These are phyloP conservation scores for Mya arenaria DNA, from an alignment of 1,140 invertebrate species.

Conservation along the genomic window DNA sequence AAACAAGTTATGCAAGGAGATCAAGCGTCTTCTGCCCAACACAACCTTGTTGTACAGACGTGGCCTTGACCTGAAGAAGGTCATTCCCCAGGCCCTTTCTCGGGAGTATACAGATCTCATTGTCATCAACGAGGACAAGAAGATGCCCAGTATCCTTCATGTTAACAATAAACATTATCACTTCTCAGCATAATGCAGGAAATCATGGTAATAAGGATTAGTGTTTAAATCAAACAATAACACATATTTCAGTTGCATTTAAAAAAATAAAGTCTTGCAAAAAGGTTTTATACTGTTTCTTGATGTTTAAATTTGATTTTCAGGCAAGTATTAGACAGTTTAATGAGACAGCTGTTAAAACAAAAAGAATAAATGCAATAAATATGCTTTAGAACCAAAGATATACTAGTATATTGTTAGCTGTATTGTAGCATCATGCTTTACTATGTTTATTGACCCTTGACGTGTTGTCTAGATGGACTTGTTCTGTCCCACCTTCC, in stretches of 20 bases:
- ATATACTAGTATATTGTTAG: not conserved
- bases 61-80: constrained; percentile 95
- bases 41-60: constrained; percentile 90
- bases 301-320: too few relatives aligned
- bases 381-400: not conserved
- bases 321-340: too few relatives aligned
- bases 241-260: too few relatives aligned
- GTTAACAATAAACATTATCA: not conserved
- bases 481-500: constrained; percentile 96
- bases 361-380: too few relatives aligned
- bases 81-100: constrained; percentile 90
- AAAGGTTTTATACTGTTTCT: too few relatives aligned
- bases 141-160: constrained; percentile 88
- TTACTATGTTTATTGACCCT: not conserved
- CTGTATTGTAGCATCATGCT: not conserved
- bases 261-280: too few relatives aligned
- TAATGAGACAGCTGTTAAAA: too few relatives aligned
- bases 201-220: too few relatives aligned
- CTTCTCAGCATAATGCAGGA: too few relatives aligned
- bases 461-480: constrained; percentile 85
- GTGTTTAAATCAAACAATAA: too few relatives aligned
- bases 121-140: constrained; percentile 96
- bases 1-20: constrained; percentile 95
- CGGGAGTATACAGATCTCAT: constrained; percentile 94
- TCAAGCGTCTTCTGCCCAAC: constrained; percentile 95